These are phyloP conservation scores for Danio albolineatus DNA, from an alignment of 2,797 vertebrate species.

Conservation along the genomic window DNA sequence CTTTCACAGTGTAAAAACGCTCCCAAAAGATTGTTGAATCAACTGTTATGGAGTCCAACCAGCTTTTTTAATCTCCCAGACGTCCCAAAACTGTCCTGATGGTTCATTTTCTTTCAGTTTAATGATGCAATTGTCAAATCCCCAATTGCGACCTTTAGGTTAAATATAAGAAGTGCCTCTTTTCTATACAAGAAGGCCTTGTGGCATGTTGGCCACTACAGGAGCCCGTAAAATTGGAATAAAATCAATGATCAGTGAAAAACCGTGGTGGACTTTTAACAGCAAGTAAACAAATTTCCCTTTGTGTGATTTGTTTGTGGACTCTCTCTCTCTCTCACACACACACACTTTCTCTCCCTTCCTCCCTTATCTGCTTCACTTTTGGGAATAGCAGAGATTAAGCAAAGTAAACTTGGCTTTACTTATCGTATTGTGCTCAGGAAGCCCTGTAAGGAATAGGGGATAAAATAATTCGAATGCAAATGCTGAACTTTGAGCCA, in stretches of 20 bases:
- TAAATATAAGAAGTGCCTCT: background rate
- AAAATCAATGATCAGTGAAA: conserved; percentile 32
- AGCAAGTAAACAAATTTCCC: conserved; percentile 41
- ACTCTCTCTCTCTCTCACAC: conserved; percentile 30
- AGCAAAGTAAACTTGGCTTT: conserved; percentile 84
- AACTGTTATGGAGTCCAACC: conserved; percentile 9
- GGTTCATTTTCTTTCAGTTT: conserved; percentile 20
- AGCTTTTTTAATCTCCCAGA: conserved; percentile 12
- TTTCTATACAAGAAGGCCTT: background rate
- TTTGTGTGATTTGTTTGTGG: conserved; percentile 20
- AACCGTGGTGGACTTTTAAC: conserved; percentile 16
- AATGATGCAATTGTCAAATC: conserved; percentile 12
- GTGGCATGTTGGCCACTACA: conserved; percentile 22
- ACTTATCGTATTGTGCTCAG: conserved; percentile 86
- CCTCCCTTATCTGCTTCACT: conserved; percentile 79
- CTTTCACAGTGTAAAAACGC: conserved; percentile 8
- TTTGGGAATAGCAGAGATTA: conserved; percentile 85
- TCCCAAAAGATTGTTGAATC: conserved; percentile 19
- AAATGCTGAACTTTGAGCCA: conserved; percentile 70
- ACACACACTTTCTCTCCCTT: conserved; percentile 51
- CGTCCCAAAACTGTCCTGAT: background rate
- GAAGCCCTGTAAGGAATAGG: conserved; percentile 80
- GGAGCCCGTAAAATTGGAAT: conserved; percentile 3
- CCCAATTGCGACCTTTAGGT: background rate
- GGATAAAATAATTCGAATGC: conserved; percentile 67